A percentile compares a stretch with the other conserved stretches of the same genome.
Evolutionary conservation across 2,113 vertebrate genomes (phyloP).

Genomic region (Phaethon lepturus): DNA sequence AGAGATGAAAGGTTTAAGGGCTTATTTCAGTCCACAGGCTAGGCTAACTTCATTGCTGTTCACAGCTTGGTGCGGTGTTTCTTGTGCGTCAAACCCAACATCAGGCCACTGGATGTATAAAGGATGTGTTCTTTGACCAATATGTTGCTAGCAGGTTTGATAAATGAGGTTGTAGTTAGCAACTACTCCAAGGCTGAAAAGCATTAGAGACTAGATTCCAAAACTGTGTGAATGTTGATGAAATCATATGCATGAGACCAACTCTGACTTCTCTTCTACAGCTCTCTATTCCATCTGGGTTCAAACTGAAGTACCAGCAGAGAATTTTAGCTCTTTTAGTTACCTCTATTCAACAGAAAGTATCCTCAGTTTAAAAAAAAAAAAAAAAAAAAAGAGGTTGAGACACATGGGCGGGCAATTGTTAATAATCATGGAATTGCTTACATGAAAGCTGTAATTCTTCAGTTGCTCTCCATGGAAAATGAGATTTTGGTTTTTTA

Average conservation of each 20-base stretch:
- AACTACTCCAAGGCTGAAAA: neutral
- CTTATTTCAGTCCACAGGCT: neutral
- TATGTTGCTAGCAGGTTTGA: neutral
- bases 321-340: neutral
- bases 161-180: slow-evolving; percentile 10
- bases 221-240: neutral
- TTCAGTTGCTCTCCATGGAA: neutral
- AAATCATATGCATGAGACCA: neutral
- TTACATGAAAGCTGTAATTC: neutral
- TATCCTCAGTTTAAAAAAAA: neutral
- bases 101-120: neutral
- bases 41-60: neutral
- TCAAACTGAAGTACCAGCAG: neutral
- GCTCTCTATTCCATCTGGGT: neutral
- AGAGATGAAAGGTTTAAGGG: slow-evolving; percentile 8
- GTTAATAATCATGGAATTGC: neutral
- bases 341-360: neutral
- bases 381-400: neutral
- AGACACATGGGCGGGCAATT: neutral
- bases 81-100: neutral
- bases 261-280: neutral
- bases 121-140: neutral
- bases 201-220: neutral
- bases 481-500: neutral
- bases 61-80: neutral